Percentiles rank a stretch among this genome's conserved stretches.
phyloP scores from a whole-genome alignment of 2,113 vertebrate species.

The Apodemus speciosus region DNA sequence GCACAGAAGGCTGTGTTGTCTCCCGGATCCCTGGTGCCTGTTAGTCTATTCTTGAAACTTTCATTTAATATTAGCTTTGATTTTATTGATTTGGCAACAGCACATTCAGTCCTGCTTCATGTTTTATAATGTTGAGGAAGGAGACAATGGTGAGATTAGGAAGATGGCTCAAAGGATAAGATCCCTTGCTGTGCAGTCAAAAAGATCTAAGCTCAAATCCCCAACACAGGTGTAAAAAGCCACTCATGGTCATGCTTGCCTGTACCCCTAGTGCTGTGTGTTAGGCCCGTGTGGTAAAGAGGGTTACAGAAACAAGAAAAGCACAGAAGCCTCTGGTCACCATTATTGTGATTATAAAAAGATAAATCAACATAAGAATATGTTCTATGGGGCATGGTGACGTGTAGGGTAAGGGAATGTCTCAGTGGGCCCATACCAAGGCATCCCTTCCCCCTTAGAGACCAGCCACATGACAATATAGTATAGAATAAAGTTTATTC shows the following conservation, averaged over 20 bases:
- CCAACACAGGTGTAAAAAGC: not conserved
- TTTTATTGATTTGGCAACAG: not conserved
- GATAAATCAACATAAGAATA: too few species aligned
- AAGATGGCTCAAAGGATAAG: too few species aligned
- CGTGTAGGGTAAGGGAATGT: too few species aligned
- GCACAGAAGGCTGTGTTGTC: too few species aligned
- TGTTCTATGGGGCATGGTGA: too few species aligned
- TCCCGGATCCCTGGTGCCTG: too few species aligned
- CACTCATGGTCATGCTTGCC: not conserved
- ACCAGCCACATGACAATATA: too few species aligned
- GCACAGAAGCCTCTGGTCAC: not conserved
- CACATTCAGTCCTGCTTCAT: not conserved
- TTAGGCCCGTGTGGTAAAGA: too few species aligned
- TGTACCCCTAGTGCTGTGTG: not conserved
- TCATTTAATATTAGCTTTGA: slow-evolving; percentile 30
- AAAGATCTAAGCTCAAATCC: not conserved
- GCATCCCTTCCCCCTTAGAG: too few species aligned
- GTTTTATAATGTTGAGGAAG: slow-evolving; percentile 31
- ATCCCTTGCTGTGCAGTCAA: not conserved
- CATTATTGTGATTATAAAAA: not conserved
- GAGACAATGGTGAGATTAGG: too few species aligned
- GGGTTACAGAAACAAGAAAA: not conserved
- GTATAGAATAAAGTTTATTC: too few species aligned
- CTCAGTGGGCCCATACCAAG: too few species aligned
- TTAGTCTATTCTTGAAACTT: not conserved